Evolutionary conservation across 1,140 invertebrate genomes (phyloP), one percentile per base, ranked within the genome.

Genomic region (Trachymyrmex septentrionalis): DNA sequence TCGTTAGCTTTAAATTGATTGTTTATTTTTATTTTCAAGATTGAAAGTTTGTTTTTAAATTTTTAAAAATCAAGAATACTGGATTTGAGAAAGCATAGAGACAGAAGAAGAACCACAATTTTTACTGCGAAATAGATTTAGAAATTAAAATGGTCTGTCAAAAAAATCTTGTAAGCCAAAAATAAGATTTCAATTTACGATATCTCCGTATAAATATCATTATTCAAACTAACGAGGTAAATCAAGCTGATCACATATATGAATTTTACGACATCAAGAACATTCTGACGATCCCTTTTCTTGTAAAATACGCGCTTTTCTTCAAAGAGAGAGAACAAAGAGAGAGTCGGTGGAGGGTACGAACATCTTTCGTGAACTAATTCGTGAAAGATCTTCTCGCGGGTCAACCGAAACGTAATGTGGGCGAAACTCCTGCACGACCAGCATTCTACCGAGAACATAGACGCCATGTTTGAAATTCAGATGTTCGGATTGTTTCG

Each of bases 401-500:
- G 12, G 85, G 88, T 90, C 88, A 90, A 67, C 50, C 59, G 72
- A n/a, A 69, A 57, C 59, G 55, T 48, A 48, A 21, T 73, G 64
- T 19, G 44, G 3, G 61, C 12, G 21, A 48, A 59, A 19, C n/a
- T 72, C 27, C 24, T 16, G 59, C 34, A 10, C 12, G 14, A 67
- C 34, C 63, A n/a, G 19, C 27, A 67, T 72, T 72, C 19, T 19
- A 27, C 59, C 19, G 67, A 64, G 30, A 64, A 30, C 61, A 61
- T 3, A 69, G 82, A 72, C 50, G 87, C 87, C 69, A 90, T 90
- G 93, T 94, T 93, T 94, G 90, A 94, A 93, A 93, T 93, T 94
- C 91, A 93, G 92, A 93, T 93, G 88, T 87, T 87, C 82, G 92
- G 90, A 93, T 93, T 94, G 92, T 94, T 93, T 93, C 91, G 91